Evolutionary conservation across 2,113 vertebrate species (phyloP).

Genomic region (Osmerus mordax): DNA sequence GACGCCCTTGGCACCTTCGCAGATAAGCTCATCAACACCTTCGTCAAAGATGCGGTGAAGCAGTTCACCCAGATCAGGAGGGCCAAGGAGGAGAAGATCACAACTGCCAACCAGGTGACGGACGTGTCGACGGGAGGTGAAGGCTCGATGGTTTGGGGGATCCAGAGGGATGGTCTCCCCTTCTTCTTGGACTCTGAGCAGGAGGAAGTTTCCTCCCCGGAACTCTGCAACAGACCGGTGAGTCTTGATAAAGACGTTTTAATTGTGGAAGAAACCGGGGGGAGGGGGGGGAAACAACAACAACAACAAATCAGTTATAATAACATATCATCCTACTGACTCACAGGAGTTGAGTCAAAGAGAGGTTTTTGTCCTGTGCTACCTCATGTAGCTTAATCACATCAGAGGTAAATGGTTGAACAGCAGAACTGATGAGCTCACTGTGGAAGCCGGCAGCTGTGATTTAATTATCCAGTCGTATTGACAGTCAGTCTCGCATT

Average conservation of each 20-base stretch:
- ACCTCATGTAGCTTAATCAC: neutral
- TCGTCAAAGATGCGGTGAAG: slow-evolving; percentile 80
- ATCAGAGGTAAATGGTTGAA: slow-evolving; percentile 32
- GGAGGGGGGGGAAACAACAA: no score
- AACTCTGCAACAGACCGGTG: slow-evolving; percentile 85
- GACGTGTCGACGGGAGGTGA: slow-evolving; percentile 43
- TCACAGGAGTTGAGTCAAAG: no score
- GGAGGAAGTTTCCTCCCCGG: slow-evolving; percentile 89
- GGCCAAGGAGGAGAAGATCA: slow-evolving; percentile 82
- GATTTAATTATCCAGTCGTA: slow-evolving; percentile 14
- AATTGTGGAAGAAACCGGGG: neutral
- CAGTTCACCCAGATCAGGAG: slow-evolving; percentile 85
- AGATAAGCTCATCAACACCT: slow-evolving; percentile 79
- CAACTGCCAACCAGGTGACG: slow-evolving; percentile 62
- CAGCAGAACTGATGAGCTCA: slow-evolving; percentile 15
- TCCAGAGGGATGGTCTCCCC: slow-evolving; percentile 60
- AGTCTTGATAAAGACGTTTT: slow-evolving; percentile 60
- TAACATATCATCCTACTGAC: no score
- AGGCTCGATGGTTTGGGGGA: slow-evolving; percentile 45
- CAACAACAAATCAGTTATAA: no score
- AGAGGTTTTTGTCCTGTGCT: no score
- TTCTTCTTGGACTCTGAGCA: slow-evolving; percentile 80
- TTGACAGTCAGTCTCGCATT: slow-evolving; percentile 42
- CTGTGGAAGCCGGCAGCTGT: slow-evolving; percentile 3
- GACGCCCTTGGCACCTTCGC: slow-evolving; percentile 75